These are phyloP conservation scores for Argyresthia goedartella DNA, from an alignment of 2,888 invertebrate species.

Conservation along the genomic window DNA sequence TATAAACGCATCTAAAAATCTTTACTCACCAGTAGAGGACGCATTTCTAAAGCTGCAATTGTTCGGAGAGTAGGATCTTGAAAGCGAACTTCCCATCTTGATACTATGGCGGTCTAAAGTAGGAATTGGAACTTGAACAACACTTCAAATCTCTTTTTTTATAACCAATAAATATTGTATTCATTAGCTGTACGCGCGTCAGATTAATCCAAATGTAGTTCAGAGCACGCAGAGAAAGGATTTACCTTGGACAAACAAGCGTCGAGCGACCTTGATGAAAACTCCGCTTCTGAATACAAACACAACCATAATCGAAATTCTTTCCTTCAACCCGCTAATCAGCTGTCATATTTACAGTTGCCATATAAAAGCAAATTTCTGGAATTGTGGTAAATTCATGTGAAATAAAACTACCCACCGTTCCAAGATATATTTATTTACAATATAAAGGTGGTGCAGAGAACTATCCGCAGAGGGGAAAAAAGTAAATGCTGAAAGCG, in stretches of 20 bases:
- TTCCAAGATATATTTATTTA: too few relatives aligned
- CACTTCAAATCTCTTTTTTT: not conserved
- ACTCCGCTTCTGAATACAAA: constrained; percentile 22
- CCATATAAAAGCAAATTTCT: not conserved
- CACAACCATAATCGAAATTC: not conserved
- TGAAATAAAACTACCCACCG: too few relatives aligned
- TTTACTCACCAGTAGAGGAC: too few relatives aligned
- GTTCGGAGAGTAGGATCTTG: constrained; percentile 57
- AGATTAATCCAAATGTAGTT: not conserved
- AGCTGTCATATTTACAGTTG: constrained; percentile 7
- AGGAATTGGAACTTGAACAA: not conserved
- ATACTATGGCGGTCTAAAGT: not conserved
- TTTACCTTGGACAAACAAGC: constrained; percentile 44
- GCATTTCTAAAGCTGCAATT: constrained; percentile 17
- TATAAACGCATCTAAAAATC: too few relatives aligned
- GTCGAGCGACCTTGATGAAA: constrained; percentile 35
- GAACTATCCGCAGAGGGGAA: too few relatives aligned
- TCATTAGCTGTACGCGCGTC: not conserved
- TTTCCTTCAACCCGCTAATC: not conserved
- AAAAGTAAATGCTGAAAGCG: too few relatives aligned
- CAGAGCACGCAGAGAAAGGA: constrained; percentile 31
- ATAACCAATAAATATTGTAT: not conserved
- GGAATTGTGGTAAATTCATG: too few relatives aligned
- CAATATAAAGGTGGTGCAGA: too few relatives aligned
- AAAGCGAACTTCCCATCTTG: constrained; percentile 55